Evolutionary conservation across 2,888 invertebrate genomes (phyloP).

Genomic region (Hofmannophila pseudospretella): DNA sequence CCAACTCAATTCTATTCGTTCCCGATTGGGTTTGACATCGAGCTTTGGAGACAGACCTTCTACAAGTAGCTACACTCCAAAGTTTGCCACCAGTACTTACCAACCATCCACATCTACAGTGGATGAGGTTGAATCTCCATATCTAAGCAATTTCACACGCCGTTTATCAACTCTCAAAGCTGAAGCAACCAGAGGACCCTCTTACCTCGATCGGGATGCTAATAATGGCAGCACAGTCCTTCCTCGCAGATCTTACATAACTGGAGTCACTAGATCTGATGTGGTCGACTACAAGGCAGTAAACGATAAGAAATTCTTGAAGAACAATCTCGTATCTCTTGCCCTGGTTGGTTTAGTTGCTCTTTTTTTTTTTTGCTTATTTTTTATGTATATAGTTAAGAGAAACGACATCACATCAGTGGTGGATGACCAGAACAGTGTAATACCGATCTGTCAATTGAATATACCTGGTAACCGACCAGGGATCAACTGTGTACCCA

Average conservation of each 20-base stretch:
- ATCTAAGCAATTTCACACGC: slow-evolving; percentile 83
- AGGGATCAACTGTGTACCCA: slow-evolving; percentile 81
- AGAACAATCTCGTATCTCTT: slow-evolving; percentile 81
- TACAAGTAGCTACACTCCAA: slow-evolving; percentile 40
- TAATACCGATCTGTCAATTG: slow-evolving; percentile 76
- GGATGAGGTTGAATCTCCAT: slow-evolving; percentile 81
- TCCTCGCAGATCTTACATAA: slow-evolving; percentile 59
- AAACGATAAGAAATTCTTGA: slow-evolving; percentile 71
- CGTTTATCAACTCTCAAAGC: slow-evolving; percentile 73
- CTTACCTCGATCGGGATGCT: slow-evolving; percentile 51
- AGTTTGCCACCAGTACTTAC: slow-evolving; percentile 44
- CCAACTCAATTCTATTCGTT: slow-evolving; percentile 77
- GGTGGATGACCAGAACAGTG: slow-evolving; percentile 74
- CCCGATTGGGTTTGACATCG: slow-evolving; percentile 74
- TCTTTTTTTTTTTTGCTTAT: slow-evolving; percentile 81
- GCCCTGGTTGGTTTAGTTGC: slow-evolving; percentile 79
- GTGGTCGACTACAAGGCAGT: slow-evolving; percentile 55
- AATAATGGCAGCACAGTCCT: slow-evolving; percentile 57
- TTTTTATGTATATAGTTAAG: slow-evolving; percentile 83
- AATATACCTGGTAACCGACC: slow-evolving; percentile 71
- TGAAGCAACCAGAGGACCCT: slow-evolving; percentile 45
- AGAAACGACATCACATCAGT: slow-evolving; percentile 76
- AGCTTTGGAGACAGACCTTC: slow-evolving; percentile 56
- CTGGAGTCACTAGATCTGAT: slow-evolving; percentile 54
- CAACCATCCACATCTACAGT: slow-evolving; percentile 57